A percentile compares a stretch with the other conserved stretches of the same genome.
Conservation (phyloP, 2,113 vertebrate species). For the Epinephelus lanceolatus region DNA sequence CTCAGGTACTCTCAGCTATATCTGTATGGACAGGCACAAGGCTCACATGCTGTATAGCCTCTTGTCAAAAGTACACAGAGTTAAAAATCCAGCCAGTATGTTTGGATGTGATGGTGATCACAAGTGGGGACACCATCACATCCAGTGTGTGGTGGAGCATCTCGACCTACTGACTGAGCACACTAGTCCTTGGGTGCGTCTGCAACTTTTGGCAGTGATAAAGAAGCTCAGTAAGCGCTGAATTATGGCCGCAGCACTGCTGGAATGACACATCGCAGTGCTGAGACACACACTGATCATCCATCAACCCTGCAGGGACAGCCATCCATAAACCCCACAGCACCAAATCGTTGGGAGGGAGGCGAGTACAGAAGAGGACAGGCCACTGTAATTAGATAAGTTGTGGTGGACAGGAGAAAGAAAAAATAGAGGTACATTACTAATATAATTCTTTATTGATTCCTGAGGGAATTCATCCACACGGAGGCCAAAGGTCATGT, state of each 20-base stretch:
- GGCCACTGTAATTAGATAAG: neutral
- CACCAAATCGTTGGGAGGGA: neutral
- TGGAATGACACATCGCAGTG: constrained; percentile 13
- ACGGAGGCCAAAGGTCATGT: neutral
- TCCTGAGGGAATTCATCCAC: neutral
- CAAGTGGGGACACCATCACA: no score
- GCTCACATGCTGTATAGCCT: no score
- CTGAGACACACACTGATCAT: constrained; percentile 41
- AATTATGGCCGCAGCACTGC: constrained; percentile 8
- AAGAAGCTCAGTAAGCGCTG: constrained; percentile 21
- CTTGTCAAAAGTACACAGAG: no score
- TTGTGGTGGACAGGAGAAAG: neutral
- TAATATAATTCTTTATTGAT: constrained; percentile 8
- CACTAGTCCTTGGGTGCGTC: constrained; percentile 17
- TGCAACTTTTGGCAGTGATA: constrained; percentile 3
- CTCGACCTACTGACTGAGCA: neutral
- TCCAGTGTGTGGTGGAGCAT: neutral
- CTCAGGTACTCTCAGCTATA: no score
- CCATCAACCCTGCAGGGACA: constrained; percentile 29
- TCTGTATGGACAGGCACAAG: no score
- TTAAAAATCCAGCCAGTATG: no score
- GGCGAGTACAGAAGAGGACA: neutral
- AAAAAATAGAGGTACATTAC: neutral
- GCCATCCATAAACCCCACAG: constrained; percentile 25
- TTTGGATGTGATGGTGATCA: no score